These are phyloP conservation scores for Bellardia pandia DNA, from an alignment of 2,888 invertebrate genomes.

Conservation along the genomic window DNA sequence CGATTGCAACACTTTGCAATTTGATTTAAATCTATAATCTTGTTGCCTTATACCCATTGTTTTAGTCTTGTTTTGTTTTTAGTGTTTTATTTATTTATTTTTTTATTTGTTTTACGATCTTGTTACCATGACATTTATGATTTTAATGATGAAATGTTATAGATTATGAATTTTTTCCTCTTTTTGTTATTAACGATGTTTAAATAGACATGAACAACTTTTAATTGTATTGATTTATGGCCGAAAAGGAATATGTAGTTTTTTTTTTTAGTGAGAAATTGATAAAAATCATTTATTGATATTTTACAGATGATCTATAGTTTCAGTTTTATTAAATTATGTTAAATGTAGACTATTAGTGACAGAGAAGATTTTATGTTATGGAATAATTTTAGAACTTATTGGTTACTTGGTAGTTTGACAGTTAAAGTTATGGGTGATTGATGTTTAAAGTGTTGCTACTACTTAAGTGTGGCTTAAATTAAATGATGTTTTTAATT, in stretches of 20 bases:
- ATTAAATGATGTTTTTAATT: too few species aligned
- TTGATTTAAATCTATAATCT: constrained; percentile 44
- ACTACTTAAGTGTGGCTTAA: too few species aligned
- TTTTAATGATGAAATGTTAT: constrained; percentile 61
- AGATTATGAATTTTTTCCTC: constrained; percentile 24
- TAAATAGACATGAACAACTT: constrained; percentile 41
- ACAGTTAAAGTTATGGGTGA: neutral
- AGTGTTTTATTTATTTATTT: constrained; percentile 1
- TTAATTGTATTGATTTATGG: constrained; percentile 61
- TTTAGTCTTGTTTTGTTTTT: constrained; percentile 9
- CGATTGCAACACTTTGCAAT: constrained; percentile 40
- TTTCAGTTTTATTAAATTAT: neutral
- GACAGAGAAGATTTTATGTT: neutral
- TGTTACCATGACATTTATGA: constrained; percentile 71
- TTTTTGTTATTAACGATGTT: constrained; percentile 37
- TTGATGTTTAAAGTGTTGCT: too few species aligned
- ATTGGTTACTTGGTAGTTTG: neutral
- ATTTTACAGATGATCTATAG: constrained; percentile 1
- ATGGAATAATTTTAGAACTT: neutral
- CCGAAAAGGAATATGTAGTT: neutral
- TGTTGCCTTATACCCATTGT: constrained; percentile 31
- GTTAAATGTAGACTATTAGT: constrained; percentile 4
- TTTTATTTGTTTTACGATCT: constrained; percentile 33
- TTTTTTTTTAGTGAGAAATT: constrained; percentile 27
- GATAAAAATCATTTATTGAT: constrained; percentile 8